Percentiles rank a stretch among this genome's conserved stretches.
Evolutionary conservation across 2,888 invertebrate genomes (phyloP).

Genomic region (Agrotis exclamationis): DNA sequence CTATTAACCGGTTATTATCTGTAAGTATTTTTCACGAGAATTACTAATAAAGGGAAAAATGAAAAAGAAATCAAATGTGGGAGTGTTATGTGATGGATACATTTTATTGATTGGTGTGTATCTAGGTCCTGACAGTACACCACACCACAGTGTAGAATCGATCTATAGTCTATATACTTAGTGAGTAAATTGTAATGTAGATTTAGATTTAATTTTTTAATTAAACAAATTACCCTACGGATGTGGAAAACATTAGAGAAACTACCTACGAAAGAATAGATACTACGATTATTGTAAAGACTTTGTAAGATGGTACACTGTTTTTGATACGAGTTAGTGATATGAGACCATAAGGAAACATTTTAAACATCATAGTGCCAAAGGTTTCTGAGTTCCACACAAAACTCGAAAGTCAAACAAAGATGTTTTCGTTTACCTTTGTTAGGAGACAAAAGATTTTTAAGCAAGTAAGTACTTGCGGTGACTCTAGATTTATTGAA

Average conservation of each 20-base stretch:
- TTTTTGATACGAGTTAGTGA: conserved; percentile 4
- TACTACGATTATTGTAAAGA: no score
- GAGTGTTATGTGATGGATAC: conserved; percentile 18
- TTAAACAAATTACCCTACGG: neutral
- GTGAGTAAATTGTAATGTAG: neutral
- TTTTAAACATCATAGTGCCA: neutral
- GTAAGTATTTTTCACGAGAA: conserved; percentile 58
- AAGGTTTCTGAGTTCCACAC: conserved; percentile 48
- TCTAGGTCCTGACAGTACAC: no score
- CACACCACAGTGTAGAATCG: neutral
- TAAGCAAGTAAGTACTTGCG: conserved; percentile 64
- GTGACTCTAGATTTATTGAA: conserved; percentile 86
- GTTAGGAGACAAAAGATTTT: conserved; percentile 71
- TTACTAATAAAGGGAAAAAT: conserved; percentile 42
- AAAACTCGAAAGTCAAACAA: conserved; percentile 59
- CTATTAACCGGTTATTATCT: conserved; percentile 74
- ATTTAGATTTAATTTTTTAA: neutral
- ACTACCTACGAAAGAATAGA: neutral
- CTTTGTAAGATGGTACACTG: no score
- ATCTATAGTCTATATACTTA: no score
- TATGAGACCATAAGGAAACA: neutral
- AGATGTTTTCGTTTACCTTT: conserved; percentile 45
- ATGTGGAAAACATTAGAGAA: neutral
- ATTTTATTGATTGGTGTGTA: conserved; percentile 46
- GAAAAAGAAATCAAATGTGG: conserved; percentile 38